Percentiles rank a stretch among this genome's conserved stretches.
Evolutionary conservation across 92 coral and sea anemone genomes (phyloP).

Genomic region (Paragorgia papillata): DNA sequence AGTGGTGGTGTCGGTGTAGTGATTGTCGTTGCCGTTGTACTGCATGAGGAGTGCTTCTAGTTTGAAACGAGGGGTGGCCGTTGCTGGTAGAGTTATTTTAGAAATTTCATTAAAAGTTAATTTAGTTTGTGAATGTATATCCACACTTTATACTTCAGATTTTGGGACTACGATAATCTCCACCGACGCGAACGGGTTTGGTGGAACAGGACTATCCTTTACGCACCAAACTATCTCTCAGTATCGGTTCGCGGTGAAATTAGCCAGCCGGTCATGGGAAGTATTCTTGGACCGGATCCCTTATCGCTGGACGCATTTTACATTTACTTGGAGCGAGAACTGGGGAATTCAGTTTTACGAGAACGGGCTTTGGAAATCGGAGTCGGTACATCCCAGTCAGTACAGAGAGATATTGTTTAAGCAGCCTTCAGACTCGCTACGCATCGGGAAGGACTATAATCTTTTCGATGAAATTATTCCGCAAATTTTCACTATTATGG

Average conservation of each 20-base stretch:
- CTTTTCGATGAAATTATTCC: background rate
- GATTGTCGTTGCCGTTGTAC: too few relatives aligned
- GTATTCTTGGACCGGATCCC: constrained; percentile 2
- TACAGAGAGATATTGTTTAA: background rate
- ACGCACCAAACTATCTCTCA: background rate
- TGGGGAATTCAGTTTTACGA: constrained; percentile 46
- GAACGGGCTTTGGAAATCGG: constrained; percentile 27
- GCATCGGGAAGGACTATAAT: background rate
- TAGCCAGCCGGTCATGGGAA: constrained; percentile 21
- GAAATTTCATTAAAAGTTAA: too few relatives aligned
- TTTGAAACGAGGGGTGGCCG: too few relatives aligned
- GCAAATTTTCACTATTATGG: background rate
- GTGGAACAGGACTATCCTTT: constrained; percentile 14
- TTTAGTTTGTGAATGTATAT: too few relatives aligned
- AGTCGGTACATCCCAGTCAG: background rate
- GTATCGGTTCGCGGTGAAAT: constrained; percentile 25
- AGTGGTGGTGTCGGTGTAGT: too few relatives aligned
- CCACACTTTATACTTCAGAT: constrained; percentile 4
- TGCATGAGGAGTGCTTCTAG: too few relatives aligned
- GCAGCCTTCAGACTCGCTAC: background rate
- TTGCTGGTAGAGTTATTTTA: too few relatives aligned
- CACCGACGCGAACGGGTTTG: background rate
- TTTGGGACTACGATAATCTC: constrained; percentile 19
- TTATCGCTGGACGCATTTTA: constrained; percentile 46
- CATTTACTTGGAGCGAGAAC: constrained; percentile 48